Conservation (phyloP, 2,888 invertebrate genomes). For the Oscheius sp. region DNA sequence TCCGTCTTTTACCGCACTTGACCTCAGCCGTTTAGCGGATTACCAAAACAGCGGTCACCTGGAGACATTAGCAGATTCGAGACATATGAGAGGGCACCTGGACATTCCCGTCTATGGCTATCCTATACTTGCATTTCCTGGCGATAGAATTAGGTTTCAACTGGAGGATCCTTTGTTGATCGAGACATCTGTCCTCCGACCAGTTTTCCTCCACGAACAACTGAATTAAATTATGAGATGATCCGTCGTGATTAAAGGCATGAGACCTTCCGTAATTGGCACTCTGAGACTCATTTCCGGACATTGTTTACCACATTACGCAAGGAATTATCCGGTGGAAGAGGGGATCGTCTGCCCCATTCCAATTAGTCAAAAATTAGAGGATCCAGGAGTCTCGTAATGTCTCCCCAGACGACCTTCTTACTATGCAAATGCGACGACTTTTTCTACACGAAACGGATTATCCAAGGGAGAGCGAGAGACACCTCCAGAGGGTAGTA, state of each 20-base stretch:
- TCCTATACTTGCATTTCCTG: neutral
- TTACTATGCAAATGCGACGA: conserved; percentile 32
- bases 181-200: neutral
- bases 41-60: conserved; percentile 29
- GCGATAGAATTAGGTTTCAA: conserved; percentile 3
- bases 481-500: neutral
- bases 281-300: conserved; percentile 27
- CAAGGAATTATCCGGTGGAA: neutral
- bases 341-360: neutral
- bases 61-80: conserved; percentile 23
- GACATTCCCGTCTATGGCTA: neutral
- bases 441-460: conserved; percentile 12
- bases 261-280: conserved; percentile 31
- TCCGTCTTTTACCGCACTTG: conserved; percentile 21
- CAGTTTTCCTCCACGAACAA: neutral
- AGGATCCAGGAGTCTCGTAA: neutral
- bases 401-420: conserved; percentile 6
- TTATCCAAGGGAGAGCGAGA: conserved; percentile 1
- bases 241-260: conserved; percentile 27
- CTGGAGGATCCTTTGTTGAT: neutral
- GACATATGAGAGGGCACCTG: conserved; percentile 10
- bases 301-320: conserved; percentile 29
- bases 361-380: conserved; percentile 20
- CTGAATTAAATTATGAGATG: conserved; percentile 12
- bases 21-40: conserved; percentile 33